These are phyloP conservation scores for Caenorhabditis auriculariae DNA, from an alignment of 2,888 invertebrate genomes.

Conservation along the genomic window DNA sequence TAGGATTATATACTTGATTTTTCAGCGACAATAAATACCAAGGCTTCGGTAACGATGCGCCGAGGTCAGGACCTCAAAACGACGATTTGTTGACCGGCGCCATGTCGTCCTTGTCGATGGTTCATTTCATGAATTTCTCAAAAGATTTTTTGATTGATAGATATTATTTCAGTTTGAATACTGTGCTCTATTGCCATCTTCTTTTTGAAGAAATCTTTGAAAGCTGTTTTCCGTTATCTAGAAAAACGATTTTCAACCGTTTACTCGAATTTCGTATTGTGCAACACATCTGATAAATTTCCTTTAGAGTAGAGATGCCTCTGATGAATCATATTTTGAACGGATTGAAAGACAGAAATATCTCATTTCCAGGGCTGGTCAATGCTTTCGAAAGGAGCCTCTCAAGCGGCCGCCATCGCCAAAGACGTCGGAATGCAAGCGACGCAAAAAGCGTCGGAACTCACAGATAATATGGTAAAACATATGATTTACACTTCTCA, in stretches of 20 bases:
- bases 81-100: constrained; percentile 57
- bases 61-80: constrained; percentile 9
- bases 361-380: constrained; percentile 53
- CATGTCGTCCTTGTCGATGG: constrained; percentile 57
- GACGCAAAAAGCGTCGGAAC: constrained; percentile 55
- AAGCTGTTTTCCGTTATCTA: too few relatives aligned
- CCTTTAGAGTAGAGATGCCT: too few relatives aligned
- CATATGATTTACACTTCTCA: not conserved
- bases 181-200: too few relatives aligned
- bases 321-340: not conserved
- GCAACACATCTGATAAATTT: too few relatives aligned
- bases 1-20: too few relatives aligned
- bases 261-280: too few relatives aligned
- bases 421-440: constrained; percentile 59
- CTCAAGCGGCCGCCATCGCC: constrained; percentile 56
- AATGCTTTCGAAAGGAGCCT: constrained; percentile 57
- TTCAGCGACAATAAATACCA: constrained; percentile 53
- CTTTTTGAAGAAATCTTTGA: too few relatives aligned
- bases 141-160: not conserved
- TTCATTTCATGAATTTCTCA: too few relatives aligned
- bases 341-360: not conserved
- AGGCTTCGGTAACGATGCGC: constrained; percentile 59
- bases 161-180: too few relatives aligned
- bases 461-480: constrained; percentile 40
- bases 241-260: too few relatives aligned